phyloP scores from a whole-genome alignment of 2,797 vertebrate genomes.

The Distichodus sexfasciatus region DNA sequence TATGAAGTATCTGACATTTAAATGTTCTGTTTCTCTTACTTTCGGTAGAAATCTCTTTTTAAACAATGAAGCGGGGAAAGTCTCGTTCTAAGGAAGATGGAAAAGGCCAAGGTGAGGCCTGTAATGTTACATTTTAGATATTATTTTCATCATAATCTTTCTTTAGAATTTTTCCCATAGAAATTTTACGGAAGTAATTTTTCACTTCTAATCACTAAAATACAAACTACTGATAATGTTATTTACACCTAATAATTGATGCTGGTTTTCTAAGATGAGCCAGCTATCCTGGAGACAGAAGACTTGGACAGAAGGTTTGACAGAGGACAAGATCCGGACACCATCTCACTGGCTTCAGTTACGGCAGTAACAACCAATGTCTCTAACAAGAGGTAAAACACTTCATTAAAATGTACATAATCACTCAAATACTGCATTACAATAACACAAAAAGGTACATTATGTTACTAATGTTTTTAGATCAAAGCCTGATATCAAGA shows the following conservation, averaged over 20 bases:
- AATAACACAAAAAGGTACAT: background rate
- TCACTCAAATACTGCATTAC: background rate
- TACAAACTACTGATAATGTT: background rate
- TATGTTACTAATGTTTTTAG: conserved; percentile 59
- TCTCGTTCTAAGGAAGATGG: conserved; percentile 85
- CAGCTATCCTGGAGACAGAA: conserved; percentile 89
- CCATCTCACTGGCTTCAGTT: conserved; percentile 90
- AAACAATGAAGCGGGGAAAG: conserved; percentile 92
- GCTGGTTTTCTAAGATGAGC: conserved; percentile 76
- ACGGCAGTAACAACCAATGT: conserved; percentile 95
- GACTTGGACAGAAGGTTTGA: conserved; percentile 80
- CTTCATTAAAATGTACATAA: no score
- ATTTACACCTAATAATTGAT: no score
- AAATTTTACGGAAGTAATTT: no score
- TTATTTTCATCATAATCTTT: no score
- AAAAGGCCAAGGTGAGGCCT: conserved; percentile 67
- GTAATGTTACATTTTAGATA: background rate
- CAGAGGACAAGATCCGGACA: conserved; percentile 81
- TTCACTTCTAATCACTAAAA: no score
- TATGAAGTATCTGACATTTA: no score
- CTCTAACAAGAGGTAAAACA: conserved; percentile 90
- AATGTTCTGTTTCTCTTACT: conserved; percentile 19
- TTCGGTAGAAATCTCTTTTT: conserved; percentile 72
- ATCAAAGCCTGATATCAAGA: conserved; percentile 96
- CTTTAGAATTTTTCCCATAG: no score